These are phyloP conservation scores for Menidia beryllina DNA, from an alignment of 2,113 vertebrate species.

Conservation along the genomic window DNA sequence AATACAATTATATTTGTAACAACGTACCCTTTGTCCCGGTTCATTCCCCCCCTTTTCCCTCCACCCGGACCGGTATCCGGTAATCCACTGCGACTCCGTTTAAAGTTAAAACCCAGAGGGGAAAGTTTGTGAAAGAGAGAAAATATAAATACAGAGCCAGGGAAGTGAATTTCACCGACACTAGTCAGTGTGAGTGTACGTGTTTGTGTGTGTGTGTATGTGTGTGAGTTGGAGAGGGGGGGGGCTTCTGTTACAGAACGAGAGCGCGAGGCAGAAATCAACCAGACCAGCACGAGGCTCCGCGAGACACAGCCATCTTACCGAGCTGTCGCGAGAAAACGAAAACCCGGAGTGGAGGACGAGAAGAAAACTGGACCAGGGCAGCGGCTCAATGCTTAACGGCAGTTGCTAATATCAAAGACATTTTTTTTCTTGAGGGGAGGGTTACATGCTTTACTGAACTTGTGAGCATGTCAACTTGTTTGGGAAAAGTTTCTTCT, in stretches of 20 bases:
- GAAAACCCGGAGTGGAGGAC: constrained; percentile 86
- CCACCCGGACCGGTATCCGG: constrained; percentile 87
- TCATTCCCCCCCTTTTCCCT: constrained; percentile 85
- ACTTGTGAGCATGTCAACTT: constrained; percentile 19
- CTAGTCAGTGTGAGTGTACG: constrained; percentile 52
- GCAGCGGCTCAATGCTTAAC: constrained; percentile 7
- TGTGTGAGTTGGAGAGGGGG: constrained; percentile 63
- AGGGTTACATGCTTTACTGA: constrained; percentile 38
- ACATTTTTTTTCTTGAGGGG: constrained; percentile 35
- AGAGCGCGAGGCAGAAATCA: constrained; percentile 84
- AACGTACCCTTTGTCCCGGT: constrained; percentile 83
- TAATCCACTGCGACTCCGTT: constrained; percentile 81
- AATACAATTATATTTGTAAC: constrained; percentile 79
- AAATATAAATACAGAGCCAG: constrained; percentile 76
- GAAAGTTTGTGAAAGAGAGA: constrained; percentile 78
- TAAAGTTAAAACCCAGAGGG: constrained; percentile 69
- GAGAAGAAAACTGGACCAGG: constrained; percentile 56
- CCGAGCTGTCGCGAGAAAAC: constrained; percentile 84
- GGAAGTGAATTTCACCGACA: constrained; percentile 77
- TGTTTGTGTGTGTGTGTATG: constrained; percentile 37
- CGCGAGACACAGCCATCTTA: constrained; percentile 97
- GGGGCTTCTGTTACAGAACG: constrained; percentile 83
- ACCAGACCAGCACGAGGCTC: constrained; percentile 94
- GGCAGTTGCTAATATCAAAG: constrained; percentile 55
- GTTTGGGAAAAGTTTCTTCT: not conserved